Evolutionary conservation across 2,797 vertebrate species (phyloP), one percentile per base, ranked within the genome.

Genomic region (Acanthurus tractus): DNA sequence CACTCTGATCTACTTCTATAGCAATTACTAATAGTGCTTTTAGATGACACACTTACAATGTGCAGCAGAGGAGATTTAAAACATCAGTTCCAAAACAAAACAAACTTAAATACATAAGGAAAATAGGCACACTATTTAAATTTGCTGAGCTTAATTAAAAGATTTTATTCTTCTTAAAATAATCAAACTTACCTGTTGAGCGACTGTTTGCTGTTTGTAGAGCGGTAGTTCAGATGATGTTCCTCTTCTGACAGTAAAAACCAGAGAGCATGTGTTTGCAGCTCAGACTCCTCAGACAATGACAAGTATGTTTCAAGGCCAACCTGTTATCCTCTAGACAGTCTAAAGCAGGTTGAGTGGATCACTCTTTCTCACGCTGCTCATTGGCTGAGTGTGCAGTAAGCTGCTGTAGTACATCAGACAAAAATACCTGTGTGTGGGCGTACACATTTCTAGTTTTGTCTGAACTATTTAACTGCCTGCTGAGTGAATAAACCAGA

Each of bases 361-460:
- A 80, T 88, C 80, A 78, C 63, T 40, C 14, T 5, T 25, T 65
- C 52, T 72, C 58, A 38, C 40, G 22, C 29, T 52, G 63, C 86
- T 85, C 69, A 94, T 91, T 92, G 93, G 92, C 79, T 68, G 86
- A 53, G 8, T 6, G 25, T 2, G 7, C 34, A 1, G 2, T 93
- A 92, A 94, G 79, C 90, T 68, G 78, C 79, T 77, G 68, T 46
- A 20, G 17, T 49, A 4, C 15, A 82, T 52, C 70, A 53, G n/a
- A 25, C 67, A 66, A 76, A 88, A 89, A 90, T 88, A 91, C 85
- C 82, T 77, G 59, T 12, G 50, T 38, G 50, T 29, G 44, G 46
- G 44, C 18, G 46, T 29, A 58, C 8, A 18, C 2, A 40, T 3
- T 1, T 14, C 83, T 86, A 88, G 86, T 62, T 84, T 61, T 25